Evolutionary conservation across 35 echinoderm and acorn worm genomes (phyloP).

Genomic region (Apostichopus parvimensis): DNA sequence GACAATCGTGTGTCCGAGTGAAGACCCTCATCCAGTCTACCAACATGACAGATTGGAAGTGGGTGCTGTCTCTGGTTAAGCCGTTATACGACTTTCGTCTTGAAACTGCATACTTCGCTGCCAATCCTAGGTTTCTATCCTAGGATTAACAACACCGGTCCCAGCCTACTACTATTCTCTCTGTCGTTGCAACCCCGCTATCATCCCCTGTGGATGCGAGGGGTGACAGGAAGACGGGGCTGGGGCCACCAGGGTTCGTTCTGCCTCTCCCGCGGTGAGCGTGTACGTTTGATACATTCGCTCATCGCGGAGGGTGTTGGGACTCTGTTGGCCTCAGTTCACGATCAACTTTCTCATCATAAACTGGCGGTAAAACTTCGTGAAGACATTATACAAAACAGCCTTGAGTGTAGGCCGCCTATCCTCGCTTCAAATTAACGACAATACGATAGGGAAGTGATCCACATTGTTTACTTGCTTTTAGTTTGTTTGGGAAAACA

Average conservation of each 20-base stretch:
- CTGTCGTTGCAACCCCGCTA: constrained; percentile 10
- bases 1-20: neutral
- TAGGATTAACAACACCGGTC: constrained; percentile 22
- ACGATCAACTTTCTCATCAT: neutral
- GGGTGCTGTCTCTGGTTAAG: constrained; percentile 8
- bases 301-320: neutral
- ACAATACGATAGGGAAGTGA: too few relatives aligned
- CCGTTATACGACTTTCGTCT: neutral
- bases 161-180: neutral
- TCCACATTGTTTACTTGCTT: too few relatives aligned
- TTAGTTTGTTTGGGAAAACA: too few relatives aligned
- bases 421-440: too few relatives aligned
- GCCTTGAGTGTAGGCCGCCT: too few relatives aligned
- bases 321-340: constrained; percentile 16
- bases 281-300: neutral
- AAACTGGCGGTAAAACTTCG: neutral
- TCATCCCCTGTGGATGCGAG: neutral
- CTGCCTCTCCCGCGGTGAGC: neutral
- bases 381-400: too few relatives aligned
- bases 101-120: constrained; percentile 28
- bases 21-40: neutral
- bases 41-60: constrained; percentile 34
- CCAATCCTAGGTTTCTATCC: neutral
- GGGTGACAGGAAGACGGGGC: constrained; percentile 3
- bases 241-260: constrained; percentile 6